These are phyloP conservation scores for Conchocele bisecta DNA, from an alignment of 2,888 invertebrate species.

Conservation along the genomic window DNA sequence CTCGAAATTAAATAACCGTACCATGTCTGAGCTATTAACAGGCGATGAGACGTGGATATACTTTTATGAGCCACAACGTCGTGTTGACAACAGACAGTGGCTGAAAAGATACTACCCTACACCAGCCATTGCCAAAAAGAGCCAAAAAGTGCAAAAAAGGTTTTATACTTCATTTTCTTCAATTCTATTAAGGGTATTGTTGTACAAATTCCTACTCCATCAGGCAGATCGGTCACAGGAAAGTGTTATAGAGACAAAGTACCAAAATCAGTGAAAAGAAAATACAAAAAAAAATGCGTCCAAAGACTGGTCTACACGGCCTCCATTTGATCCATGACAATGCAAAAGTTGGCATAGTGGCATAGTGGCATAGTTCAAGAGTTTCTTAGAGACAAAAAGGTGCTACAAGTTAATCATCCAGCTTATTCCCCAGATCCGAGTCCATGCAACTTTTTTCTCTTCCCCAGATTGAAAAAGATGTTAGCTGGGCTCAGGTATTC, in stretches of 20 bases:
- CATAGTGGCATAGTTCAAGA: not conserved
- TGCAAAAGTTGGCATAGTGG: not conserved
- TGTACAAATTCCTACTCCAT: not conserved
- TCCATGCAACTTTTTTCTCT: not conserved
- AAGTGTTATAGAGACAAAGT: not conserved
- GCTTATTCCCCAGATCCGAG: not conserved
- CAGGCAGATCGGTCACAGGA: not conserved
- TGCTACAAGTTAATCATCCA: not conserved
- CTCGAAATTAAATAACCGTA: not conserved
- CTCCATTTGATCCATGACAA: not conserved
- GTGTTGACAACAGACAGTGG: slow-evolving; percentile 1
- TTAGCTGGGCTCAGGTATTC: not conserved
- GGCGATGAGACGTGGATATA: slow-evolving; percentile 11
- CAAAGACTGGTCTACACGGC: not conserved
- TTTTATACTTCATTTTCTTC: no score
- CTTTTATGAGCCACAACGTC: slow-evolving; percentile 1
- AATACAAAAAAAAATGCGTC: no score
- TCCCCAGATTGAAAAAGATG: not conserved
- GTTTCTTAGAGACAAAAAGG: not conserved
- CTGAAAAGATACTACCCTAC: not conserved
- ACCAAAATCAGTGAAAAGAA: not conserved
- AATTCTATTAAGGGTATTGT: not conserved
- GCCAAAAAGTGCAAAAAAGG: not conserved
- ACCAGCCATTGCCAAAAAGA: not conserved
- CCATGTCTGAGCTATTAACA: not conserved